These are phyloP conservation scores for Dyspetes luteomarginatus DNA, from an alignment of 2,888 invertebrate species.

Conservation along the genomic window DNA sequence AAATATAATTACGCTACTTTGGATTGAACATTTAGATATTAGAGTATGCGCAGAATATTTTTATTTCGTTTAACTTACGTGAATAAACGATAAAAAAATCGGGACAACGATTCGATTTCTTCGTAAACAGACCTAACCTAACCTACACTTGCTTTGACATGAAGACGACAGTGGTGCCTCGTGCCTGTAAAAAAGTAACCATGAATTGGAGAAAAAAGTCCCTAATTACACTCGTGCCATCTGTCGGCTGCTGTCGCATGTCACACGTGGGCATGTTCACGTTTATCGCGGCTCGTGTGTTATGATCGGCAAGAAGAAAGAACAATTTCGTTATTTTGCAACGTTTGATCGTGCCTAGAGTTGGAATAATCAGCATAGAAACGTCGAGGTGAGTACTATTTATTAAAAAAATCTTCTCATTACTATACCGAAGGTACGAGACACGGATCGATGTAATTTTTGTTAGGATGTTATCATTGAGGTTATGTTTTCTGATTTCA, in stretches of 20 bases:
- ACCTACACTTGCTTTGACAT: neutral
- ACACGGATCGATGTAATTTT: neutral
- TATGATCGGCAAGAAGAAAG: neutral
- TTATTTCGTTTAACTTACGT: slow-evolving; percentile 2
- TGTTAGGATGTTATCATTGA: neutral
- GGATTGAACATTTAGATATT: neutral
- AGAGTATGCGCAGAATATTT: neutral
- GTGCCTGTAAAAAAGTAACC: neutral
- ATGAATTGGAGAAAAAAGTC: slow-evolving; percentile 1
- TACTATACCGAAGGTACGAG: neutral
- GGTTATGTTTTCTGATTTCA: slow-evolving; percentile 40
- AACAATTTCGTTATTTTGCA: neutral
- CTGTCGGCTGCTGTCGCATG: neutral
- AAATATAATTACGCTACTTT: neutral
- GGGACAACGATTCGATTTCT: neutral
- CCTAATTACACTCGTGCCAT: neutral
- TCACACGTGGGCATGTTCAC: neutral
- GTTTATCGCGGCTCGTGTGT: slow-evolving; percentile 1
- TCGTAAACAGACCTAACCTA: slow-evolving; percentile 32
- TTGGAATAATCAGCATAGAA: neutral
- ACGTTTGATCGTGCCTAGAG: neutral
- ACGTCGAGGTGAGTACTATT: slow-evolving; percentile 6
- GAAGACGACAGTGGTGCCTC: neutral
- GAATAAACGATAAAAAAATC: neutral
- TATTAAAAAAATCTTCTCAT: neutral